Conservation (phyloP, 35 echinoderm and acorn worm genomes). For the Eucidaris tribuloides region DNA sequence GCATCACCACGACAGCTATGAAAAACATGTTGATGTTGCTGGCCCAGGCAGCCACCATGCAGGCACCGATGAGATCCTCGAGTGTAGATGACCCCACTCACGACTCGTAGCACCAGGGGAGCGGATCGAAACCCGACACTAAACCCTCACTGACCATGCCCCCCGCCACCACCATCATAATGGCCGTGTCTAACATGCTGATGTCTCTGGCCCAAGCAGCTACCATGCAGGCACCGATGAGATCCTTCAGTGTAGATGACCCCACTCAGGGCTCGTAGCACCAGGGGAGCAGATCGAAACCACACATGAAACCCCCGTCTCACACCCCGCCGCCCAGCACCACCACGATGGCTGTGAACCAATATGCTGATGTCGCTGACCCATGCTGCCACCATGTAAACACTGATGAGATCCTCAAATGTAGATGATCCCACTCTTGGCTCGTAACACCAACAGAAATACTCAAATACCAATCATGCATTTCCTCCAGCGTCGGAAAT, state of each 20-base stretch:
- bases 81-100: not conserved
- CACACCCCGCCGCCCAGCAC: not conserved
- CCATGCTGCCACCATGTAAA: conserved; percentile 88
- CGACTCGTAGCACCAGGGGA: not conserved
- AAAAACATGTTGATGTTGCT: conserved; percentile 95
- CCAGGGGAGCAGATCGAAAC: not conserved
- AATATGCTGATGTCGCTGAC: conserved; percentile 97
- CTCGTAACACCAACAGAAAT: too few species aligned
- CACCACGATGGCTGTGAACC: conserved; percentile 8
- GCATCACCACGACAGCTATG: not conserved
- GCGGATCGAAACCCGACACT: not conserved
- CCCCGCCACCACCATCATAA: not conserved
- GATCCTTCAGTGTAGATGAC: not conserved
- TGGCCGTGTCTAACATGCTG: conserved; percentile 59
- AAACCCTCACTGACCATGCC: not conserved
- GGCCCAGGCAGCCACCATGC: conserved; percentile 90
- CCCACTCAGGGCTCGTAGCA: not conserved
- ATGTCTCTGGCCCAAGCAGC: conserved; percentile 98
- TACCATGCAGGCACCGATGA: conserved; percentile 71
- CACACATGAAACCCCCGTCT: not conserved
- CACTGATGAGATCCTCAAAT: conserved; percentile 31
- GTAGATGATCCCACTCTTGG: not conserved
- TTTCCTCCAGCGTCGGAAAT: too few species aligned
- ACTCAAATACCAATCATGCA: too few species aligned
- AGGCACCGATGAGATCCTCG: conserved; percentile 47